Evolutionary conservation across 1,140 invertebrate species (phyloP).

Genomic region (Diuraphis noxia): DNA sequence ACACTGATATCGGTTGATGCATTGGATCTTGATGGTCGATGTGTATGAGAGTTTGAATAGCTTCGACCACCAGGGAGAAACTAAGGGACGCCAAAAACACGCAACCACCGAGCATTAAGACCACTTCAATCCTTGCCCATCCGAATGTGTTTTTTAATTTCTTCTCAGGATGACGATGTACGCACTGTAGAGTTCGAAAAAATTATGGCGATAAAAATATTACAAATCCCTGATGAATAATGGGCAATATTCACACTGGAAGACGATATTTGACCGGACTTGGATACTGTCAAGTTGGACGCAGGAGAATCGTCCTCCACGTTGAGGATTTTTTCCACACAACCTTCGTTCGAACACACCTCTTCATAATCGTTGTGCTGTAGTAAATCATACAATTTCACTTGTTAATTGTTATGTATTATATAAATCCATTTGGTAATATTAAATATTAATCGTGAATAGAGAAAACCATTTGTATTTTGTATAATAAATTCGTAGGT

Average conservation of each 20-base stretch:
- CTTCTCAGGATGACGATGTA: slow-evolving; percentile 62
- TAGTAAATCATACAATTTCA: not conserved
- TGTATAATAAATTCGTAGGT: not conserved
- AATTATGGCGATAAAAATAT: not conserved
- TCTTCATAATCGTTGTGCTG: slow-evolving; percentile 21
- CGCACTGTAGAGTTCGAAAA: slow-evolving; percentile 27
- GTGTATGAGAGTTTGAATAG: slow-evolving; percentile 77
- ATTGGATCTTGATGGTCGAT: slow-evolving; percentile 77
- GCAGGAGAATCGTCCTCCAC: not conserved
- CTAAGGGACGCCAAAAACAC: slow-evolving; percentile 81
- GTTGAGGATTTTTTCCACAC: not conserved
- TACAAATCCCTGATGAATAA: not conserved
- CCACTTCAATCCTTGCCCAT: slow-evolving; percentile 84
- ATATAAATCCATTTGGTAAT: not conserved
- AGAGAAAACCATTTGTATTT: not conserved
- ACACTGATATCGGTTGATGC: slow-evolving; percentile 66
- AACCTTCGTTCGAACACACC: slow-evolving; percentile 19
- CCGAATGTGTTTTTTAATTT: slow-evolving; percentile 85
- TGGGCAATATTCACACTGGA: slow-evolving; percentile 22
- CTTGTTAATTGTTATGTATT: not conserved
- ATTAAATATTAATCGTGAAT: not conserved
- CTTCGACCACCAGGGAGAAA: slow-evolving; percentile 80
- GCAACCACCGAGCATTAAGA: slow-evolving; percentile 79
- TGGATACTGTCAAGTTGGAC: not conserved
- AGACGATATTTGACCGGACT: not conserved